Evolutionary conservation across 2,888 invertebrate genomes (phyloP), one percentile per base, ranked within the genome.

Genomic region (Branchellion lobata): DNA sequence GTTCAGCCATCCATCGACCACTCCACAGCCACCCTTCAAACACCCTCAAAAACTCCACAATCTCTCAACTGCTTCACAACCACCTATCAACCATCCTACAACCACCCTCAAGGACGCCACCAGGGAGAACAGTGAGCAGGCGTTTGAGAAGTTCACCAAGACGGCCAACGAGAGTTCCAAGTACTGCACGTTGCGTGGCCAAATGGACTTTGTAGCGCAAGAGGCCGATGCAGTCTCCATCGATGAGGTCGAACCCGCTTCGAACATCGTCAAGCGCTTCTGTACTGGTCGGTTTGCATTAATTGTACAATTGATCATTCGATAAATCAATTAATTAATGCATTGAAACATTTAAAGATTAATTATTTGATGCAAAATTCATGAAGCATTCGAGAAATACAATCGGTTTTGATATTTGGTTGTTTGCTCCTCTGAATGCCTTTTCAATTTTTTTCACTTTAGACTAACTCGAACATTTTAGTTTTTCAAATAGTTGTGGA

Each of bases 191-290:
- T 89, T 97, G 21, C 91, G 98, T 73, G 99, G 98, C 0, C 97
- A 99, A 86, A 89, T 99, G 81, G 94, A 96, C 85, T 90, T 99
- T 47, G 91, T 93, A 1, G 92, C 91, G 40, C 92, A 92, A 83
- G 91, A 80, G 83, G 91, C 94, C 83, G 91, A 79, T 83, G 21
- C 65, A 24, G 21, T 34, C 21, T 91, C 94, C 18, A 91, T 97
- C 51, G 92, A 94, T 18, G 94, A 97, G 87, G 95, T 99, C 0
- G 99, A 99, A 86, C 90, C 95, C 0, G 98, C 97, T 0, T 89
- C 92, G 0, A 94, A 94, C 86, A 99, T 99, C 85, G 98, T 99
- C 34, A 97, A 95, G 87, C 90, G 98, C 85, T 98, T 95, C 86
- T 93, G 91, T 61, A 95, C 94, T 76, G 94, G 93, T 90, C 87